phyloP scores from a whole-genome alignment of 2,888 invertebrate species.

The Catocala sponsa region DNA sequence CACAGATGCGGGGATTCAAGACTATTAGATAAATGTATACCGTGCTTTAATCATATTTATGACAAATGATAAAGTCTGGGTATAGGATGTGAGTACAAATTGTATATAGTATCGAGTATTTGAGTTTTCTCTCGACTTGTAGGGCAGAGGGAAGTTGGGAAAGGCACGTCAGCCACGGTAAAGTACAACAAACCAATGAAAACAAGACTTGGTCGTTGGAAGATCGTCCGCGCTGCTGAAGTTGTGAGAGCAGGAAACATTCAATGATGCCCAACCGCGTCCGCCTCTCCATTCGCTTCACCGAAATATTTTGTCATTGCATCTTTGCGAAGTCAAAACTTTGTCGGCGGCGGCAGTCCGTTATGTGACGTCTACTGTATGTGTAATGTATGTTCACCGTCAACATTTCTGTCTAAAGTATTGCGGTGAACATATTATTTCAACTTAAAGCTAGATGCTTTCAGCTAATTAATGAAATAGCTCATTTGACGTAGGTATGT shows the following conservation, averaged over 20 bases:
- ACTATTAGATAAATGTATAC: not conserved
- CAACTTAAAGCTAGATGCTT: conserved; percentile 1
- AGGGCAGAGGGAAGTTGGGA: conserved; percentile 63
- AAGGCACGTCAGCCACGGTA: conserved; percentile 63
- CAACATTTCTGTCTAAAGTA: not conserved
- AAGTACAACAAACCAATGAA: conserved; percentile 74
- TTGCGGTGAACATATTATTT: conserved; percentile 1
- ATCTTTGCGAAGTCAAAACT: conserved; percentile 52
- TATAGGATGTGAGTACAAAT: conserved; percentile 34
- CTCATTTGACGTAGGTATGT: conserved; percentile 1
- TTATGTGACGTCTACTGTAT: conserved; percentile 21
- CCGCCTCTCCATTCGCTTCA: conserved; percentile 25
- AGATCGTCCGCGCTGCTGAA: conserved; percentile 57
- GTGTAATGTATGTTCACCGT: conserved; percentile 2
- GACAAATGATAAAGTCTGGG: conserved; percentile 7
- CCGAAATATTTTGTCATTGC: conserved; percentile 62
- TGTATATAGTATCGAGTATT: conserved; percentile 59
- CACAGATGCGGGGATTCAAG: not conserved
- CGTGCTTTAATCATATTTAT: conserved; percentile 10
- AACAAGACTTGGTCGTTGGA: conserved; percentile 66
- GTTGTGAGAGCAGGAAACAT: conserved; percentile 67
- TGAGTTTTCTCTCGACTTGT: conserved; percentile 48
- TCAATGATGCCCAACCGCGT: conserved; percentile 57
- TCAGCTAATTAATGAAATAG: conserved; percentile 3
- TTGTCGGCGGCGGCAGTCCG: conserved; percentile 27